Evolutionary conservation across 2,888 invertebrate genomes (phyloP).

Genomic region (Dorcus parallelipipedus): DNA sequence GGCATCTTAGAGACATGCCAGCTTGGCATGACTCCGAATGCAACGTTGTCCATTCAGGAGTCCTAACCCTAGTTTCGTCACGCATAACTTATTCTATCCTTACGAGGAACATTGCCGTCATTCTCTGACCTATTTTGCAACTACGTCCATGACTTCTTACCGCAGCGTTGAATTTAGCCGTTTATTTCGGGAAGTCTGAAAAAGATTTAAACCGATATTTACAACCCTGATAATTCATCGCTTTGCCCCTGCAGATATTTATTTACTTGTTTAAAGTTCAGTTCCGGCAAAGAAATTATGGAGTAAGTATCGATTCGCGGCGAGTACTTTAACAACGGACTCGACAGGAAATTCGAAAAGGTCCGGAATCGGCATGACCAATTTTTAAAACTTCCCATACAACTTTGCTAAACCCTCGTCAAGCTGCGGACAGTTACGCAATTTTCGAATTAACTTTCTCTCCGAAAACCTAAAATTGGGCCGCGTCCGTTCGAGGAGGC

Average conservation of each 20-base stretch:
- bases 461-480: constrained; percentile 12
- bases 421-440: constrained; percentile 16
- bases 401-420: constrained; percentile 15
- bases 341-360: constrained; percentile 11
- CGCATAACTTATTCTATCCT: neutral
- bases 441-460: constrained; percentile 18
- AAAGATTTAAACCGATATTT: no score
- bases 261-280: no score
- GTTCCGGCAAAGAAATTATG: no score
- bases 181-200: no score
- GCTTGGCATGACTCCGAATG: neutral
- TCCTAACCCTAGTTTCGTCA: neutral
- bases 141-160: no score
- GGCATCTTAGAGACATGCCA: constrained; percentile 1
- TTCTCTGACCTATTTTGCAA: neutral
- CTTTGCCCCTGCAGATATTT: no score
- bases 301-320: no score
- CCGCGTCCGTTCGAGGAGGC: neutral
- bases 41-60: neutral
- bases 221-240: no score
- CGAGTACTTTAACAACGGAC: neutral
- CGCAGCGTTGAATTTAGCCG: no score
- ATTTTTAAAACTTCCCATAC: constrained; percentile 9
- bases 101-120: neutral
- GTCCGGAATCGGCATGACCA: constrained; percentile 9